Conservation (phyloP, 92 coral and sea anemone species). For the Epizoanthus illoricatus region DNA sequence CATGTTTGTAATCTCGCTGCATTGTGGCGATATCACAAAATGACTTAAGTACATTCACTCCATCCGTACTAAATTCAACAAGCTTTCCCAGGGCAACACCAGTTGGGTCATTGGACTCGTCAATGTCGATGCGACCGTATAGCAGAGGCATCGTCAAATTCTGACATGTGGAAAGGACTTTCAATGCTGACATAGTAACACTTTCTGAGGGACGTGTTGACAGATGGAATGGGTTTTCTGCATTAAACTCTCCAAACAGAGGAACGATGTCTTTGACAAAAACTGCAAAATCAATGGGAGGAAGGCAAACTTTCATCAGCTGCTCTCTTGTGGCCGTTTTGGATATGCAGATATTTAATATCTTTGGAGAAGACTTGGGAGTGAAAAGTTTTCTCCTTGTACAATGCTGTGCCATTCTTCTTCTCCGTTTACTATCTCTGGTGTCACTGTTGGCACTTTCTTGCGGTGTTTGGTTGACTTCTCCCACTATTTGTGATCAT, state of each 20-base stretch:
- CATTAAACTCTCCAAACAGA: conserved; percentile 6
- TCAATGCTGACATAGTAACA: conserved; percentile 12
- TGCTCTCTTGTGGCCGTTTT: conserved; percentile 20
- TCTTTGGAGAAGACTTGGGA: neutral
- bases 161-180: neutral
- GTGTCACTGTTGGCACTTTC: no score
- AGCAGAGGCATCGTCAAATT: neutral
- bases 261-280: neutral
- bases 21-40: conserved; percentile 25
- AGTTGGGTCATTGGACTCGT: conserved; percentile 12
- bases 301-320: conserved; percentile 30
- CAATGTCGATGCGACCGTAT: conserved; percentile 5
- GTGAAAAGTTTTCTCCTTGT: neutral
- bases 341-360: conserved; percentile 8
- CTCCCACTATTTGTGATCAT: no score
- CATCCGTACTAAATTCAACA: neutral
- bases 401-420: neutral
- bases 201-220: conserved; percentile 22
- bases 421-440: no score
- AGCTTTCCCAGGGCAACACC: conserved; percentile 24
- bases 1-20: no score
- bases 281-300: neutral
- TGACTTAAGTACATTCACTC: neutral
- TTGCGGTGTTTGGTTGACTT: no score
- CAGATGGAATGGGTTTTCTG: conserved; percentile 25